Percentiles rank a stretch among this genome's conserved stretches.
Evolutionary conservation across 2,113 vertebrate species (phyloP).

Genomic region (Mormyrus iriodes): DNA sequence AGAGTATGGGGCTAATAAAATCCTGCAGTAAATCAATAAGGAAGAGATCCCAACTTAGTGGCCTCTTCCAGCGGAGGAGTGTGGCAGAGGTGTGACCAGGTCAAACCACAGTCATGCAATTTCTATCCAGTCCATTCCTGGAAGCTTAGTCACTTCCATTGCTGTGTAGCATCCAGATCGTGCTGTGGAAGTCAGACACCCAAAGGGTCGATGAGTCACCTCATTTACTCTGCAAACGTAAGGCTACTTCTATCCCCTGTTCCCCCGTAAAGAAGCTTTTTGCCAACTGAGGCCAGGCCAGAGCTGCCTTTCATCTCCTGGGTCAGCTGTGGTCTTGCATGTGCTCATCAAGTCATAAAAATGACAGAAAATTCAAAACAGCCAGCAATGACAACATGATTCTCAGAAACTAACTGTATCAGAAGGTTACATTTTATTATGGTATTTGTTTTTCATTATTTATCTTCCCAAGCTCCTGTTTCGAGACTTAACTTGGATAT

Average conservation of each 20-base stretch:
- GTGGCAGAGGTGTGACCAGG: not conserved
- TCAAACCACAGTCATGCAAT: conserved; percentile 35
- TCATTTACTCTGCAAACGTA: conserved; percentile 42
- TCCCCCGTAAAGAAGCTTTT: conserved; percentile 21
- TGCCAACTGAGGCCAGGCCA: conserved; percentile 40
- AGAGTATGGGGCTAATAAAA: not conserved
- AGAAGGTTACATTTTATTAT: not conserved
- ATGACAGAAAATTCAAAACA: conserved; percentile 5
- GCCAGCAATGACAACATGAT: not conserved
- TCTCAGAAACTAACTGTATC: not conserved
- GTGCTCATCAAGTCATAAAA: conserved; percentile 33
- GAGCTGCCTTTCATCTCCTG: conserved; percentile 15
- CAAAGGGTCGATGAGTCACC: conserved; percentile 44
- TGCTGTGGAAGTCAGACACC: conserved; percentile 25
- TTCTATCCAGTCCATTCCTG: conserved; percentile 22
- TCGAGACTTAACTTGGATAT: not conserved
- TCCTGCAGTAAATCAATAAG: not conserved
- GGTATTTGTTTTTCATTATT: not conserved
- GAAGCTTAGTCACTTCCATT: conserved; percentile 36
- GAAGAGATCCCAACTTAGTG: not conserved
- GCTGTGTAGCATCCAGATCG: conserved; percentile 37
- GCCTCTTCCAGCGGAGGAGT: not conserved
- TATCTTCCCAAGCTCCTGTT: not conserved
- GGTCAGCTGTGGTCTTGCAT: conserved; percentile 35
- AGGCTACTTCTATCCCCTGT: conserved; percentile 30